Conservation (phyloP, 2,888 invertebrate genomes). For the Nomada ferruginata region DNA sequence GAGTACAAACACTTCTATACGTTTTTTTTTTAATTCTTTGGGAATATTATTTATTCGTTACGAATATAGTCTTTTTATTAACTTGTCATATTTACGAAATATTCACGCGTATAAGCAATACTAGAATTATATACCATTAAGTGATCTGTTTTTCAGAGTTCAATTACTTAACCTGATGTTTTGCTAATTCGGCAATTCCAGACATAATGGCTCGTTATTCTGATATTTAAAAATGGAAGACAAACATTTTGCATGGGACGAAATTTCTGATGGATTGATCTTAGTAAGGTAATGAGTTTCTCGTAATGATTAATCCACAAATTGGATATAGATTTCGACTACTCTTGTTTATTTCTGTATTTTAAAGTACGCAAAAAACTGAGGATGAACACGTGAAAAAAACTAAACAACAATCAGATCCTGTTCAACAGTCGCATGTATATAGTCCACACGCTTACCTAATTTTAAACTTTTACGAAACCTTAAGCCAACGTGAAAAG, state of each 20-base stretch:
- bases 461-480: slow-evolving; percentile 76
- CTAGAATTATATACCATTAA: slow-evolving; percentile 40
- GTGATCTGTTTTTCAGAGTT: slow-evolving; percentile 28
- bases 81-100: not conserved
- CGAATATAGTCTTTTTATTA: not conserved
- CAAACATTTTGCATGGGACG: slow-evolving; percentile 77
- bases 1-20: not conserved
- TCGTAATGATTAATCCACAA: not conserved
- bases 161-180: slow-evolving; percentile 58
- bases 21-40: not conserved
- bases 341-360: too few relatives aligned
- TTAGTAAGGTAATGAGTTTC: slow-evolving; percentile 70
- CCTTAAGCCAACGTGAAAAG: slow-evolving; percentile 76
- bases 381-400: slow-evolving; percentile 72
- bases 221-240: slow-evolving; percentile 66
- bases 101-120: slow-evolving; percentile 44
- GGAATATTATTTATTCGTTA: not conserved
- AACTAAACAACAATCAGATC: slow-evolving; percentile 46
- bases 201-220: slow-evolving; percentile 2
- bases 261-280: slow-evolving; percentile 68
- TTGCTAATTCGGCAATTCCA: not conserved
- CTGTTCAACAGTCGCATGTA: slow-evolving; percentile 54
- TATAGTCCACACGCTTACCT: slow-evolving; percentile 78
- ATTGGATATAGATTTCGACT: not conserved
- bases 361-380: slow-evolving; percentile 39